Base-by-base conservation (phyloP, 2,888 invertebrate species). In the Nineta flava region DNA sequence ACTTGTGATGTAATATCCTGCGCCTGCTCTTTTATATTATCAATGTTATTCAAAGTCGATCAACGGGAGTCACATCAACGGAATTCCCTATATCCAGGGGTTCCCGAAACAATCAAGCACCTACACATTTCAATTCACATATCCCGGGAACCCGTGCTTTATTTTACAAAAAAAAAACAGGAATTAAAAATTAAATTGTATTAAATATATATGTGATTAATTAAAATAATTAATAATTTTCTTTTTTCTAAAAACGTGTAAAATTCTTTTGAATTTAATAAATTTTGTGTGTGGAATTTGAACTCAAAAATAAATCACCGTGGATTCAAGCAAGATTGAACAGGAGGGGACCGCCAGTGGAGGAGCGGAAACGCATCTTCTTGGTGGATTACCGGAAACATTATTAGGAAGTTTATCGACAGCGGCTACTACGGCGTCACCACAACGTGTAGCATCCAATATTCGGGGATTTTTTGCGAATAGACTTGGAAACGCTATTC, bases 401-500 rank as follows among this genome's bases (percentile, higher is more conserved):
- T 75, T 81, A 69, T 75, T 80, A 59, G 79, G 79, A 67, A 75
- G 80, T 64, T 78, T 65, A 52, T 62, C 77, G 61, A 76, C 77
- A 64, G 49, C 49, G 2, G 44, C 34, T 19, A 26, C 26, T 26
- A 38, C 38, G 41, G 32, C 49, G 35, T 78, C 79, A 64, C 79
- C 79, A 59, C 74, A 78, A 65, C 74, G 79, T 60, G 80, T 82
- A 63, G 82, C 83, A 65, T 77, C 73, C 70, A 81, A 81, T 69
- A 77, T 83, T 68, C 74, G 77, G 64, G 83, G 83, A 61, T 82
- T 76, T 72, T 75, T 84, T 59, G 71, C 76, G 63, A 76, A 75
- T 68, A 76, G 79, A 62, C 73, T 81, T 66, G 71, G 77, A 66
- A 75, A 77, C 63, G 72, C 79, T 65, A 74, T 80, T 69, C 74